Base-by-base conservation (phyloP, 1,140 invertebrate genomes). In the Drosophila yakuba region DNA sequence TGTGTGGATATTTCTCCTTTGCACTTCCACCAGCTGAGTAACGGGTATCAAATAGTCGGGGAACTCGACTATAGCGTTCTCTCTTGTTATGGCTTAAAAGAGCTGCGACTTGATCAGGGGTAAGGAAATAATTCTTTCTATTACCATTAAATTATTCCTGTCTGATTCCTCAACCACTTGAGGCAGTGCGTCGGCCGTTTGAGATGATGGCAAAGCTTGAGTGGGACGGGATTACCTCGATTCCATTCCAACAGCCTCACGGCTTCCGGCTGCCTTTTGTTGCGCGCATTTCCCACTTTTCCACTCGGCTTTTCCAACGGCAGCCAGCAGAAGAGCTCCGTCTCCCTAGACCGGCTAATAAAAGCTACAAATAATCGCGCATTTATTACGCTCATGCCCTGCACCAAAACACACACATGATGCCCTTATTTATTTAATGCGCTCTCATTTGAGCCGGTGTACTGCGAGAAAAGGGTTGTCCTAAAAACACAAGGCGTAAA, bases 141-240 rank as follows among this genome's bases (percentile, higher is more conserved):
- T 83, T 66, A 83, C 63, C 64, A 78, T 78, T 63, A 75, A 78
- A 63, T 78, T 67, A 67, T 79, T 75, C 60, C 64, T 52, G 80
- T 78, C 74, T 72, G 25, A 25, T 25, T 25, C 25, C 25, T 20
- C 20, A 20, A 20, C 25, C 66, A 82, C 79, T 82, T 66, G 74
- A 68, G 58, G 66, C 61, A 41, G 32, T 60, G 67, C 57, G 56
- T 56, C 28, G 28, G 1, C 28, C 8, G 28, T 32, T 83, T 59
- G 52, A 84, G 66, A 84, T 73, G 72, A 57, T 55, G 80, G 64
- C 68, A 66, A 61, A 64, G 62, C 62, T 59, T 63, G 61, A 67
- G 36, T 61, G 72, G 58, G 80, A 56, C 54, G 63, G 63, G 78
- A 85, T 85, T 85, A 85, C 82, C 82, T 72, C 69, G 67, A 82